Evolutionary conservation across 2,797 vertebrate genomes (phyloP).

Genomic region (Myotis pilosus): DNA sequence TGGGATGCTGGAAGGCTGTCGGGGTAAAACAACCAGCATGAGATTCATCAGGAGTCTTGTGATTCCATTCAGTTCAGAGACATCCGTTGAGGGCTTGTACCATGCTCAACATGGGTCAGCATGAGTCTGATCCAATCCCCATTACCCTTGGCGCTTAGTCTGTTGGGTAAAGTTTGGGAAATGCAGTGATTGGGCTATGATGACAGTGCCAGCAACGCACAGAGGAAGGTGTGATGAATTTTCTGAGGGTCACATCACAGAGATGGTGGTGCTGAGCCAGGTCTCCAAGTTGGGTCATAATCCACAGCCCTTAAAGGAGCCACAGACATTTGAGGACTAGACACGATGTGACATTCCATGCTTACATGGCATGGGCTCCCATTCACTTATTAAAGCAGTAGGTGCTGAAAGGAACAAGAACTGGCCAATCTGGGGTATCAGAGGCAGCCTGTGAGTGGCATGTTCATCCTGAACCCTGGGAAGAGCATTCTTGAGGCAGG

Average conservation of each 20-base stretch:
- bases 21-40: background rate
- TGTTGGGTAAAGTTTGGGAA: background rate
- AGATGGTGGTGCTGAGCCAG: background rate
- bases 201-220: background rate
- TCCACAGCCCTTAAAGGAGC: background rate
- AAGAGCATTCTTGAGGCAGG: background rate
- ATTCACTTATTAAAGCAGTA: background rate
- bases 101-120: background rate
- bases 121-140: background rate
- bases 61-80: background rate
- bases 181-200: rapidly evolving
- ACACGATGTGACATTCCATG: background rate
- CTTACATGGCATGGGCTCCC: background rate
- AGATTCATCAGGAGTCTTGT: background rate
- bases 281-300: background rate
- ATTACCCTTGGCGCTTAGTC: background rate
- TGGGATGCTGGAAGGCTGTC: background rate
- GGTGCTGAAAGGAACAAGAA: background rate
- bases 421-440: background rate
- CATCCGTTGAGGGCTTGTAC: background rate
- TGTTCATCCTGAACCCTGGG: rapidly evolving
- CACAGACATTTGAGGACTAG: background rate
- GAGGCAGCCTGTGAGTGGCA: background rate
- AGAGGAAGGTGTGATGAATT: background rate
- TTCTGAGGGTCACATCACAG: background rate